Evolutionary conservation across 2,113 vertebrate species (phyloP), one percentile per base, ranked within the genome.

Genomic region (Thinocorus orbignyianus): DNA sequence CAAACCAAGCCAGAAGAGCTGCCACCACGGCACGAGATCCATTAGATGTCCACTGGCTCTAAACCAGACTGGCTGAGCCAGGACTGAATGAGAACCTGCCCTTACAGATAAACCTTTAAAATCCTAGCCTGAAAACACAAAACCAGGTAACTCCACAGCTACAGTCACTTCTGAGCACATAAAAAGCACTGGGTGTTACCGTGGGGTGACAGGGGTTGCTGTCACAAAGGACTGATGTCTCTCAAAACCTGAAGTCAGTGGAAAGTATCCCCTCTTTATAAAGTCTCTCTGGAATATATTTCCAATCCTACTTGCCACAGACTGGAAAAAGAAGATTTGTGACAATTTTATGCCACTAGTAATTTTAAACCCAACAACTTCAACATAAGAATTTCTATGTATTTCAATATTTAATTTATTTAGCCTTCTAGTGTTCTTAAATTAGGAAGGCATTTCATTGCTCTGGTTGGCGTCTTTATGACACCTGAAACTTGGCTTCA

Each of bases 401-500:
- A 68, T 79, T 96, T 79, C 69, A 81, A 10, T 89, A 90, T 66
- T 97, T 93, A 80, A 96, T 93, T 96, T 81, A 83, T 96, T 90
- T 92, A 88, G 85, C 74, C 72, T 96, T 81, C 87, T 13, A 70
- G 71, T 77, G 65, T 93, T 84, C 80, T 72, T 92, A 86, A 96
- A 94, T 93, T 86, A 94, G 64, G 49, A 26, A 86, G 72, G 83
- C 20, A 41, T 74, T 93, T 94, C 86, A 92, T 86, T 71, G 60
- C 85, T 64, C 60, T 44, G 17, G 33, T 44, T 93, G 92, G 77
- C 90, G 41, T 88, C 76, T 94, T 96, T 92, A 95, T 69, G 83
- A 90, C 79, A 83, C 35, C 33, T 90, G 58, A 93, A 96, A 78
- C 14, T 81, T 55, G 31, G 52, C 52, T 88, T 93, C 51, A 78